Conservation (phyloP, 1,140 invertebrate genomes). For the Ceratina japonica region DNA sequence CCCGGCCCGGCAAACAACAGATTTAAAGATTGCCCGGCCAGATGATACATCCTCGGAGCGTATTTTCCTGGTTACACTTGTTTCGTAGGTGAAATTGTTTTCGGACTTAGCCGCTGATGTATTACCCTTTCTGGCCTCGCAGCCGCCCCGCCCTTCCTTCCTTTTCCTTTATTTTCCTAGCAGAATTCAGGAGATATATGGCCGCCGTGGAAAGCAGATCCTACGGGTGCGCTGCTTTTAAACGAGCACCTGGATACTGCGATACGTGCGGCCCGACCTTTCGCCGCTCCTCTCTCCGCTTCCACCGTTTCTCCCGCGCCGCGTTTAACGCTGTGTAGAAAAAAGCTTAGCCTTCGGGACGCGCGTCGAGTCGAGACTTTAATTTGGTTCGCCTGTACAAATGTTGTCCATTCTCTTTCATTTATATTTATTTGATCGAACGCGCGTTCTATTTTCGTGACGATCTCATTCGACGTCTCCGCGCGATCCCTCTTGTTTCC, state of each 20-base stretch:
- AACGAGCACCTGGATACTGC: constrained; percentile 3
- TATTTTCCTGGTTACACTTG: constrained; percentile 1
- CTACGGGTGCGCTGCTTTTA: constrained; percentile 12
- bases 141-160: no score
- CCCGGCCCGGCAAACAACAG: background rate
- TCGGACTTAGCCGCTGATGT: constrained; percentile 23
- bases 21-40: background rate
- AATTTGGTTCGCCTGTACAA: no score
- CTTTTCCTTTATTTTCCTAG: constrained; percentile 8
- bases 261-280: constrained; percentile 18
- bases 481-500: background rate
- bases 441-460: background rate
- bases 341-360: background rate
- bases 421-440: background rate
- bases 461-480: background rate
- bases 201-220: constrained; percentile 8
- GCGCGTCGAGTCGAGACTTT: no score
- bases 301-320: background rate
- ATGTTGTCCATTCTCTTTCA: background rate
- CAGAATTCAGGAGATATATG: constrained; percentile 26
- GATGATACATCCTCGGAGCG: background rate
- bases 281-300: background rate
- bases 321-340: background rate
- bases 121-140: constrained; percentile 18
- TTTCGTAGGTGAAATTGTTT: constrained; percentile 35